A percentile compares a stretch with the other conserved stretches of the same genome.
Evolutionary conservation across 1,140 invertebrate species (phyloP).

Genomic region (Sitophilus oryzae): DNA sequence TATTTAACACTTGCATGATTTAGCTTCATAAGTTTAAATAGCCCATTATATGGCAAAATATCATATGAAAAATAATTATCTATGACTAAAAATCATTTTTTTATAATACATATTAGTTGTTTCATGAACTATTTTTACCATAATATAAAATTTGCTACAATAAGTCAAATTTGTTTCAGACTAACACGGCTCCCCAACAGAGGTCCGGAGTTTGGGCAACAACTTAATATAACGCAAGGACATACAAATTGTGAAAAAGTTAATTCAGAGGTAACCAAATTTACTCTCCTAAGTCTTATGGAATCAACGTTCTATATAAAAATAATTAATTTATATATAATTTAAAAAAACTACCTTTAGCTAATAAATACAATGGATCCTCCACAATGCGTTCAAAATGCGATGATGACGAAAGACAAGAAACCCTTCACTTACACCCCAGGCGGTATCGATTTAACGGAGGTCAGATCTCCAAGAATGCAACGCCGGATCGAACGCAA

Average conservation of each 20-base stretch:
- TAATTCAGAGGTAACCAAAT: conserved; percentile 30
- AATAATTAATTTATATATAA: too few relatives aligned
- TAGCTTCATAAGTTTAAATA: too few relatives aligned
- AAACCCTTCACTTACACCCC: conserved; percentile 94
- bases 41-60: too few relatives aligned
- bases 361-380: conserved; percentile 54
- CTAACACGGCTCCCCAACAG: conserved; percentile 28
- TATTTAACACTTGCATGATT: too few relatives aligned
- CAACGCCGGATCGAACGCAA: conserved; percentile 68
- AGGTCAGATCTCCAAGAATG: conserved; percentile 86
- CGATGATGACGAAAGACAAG: conserved; percentile 92
- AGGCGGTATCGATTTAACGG: conserved; percentile 82
- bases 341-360: background rate
- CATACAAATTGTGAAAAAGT: conserved; percentile 31
- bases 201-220: conserved; percentile 26
- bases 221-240: conserved; percentile 33
- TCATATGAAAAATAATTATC: too few relatives aligned
- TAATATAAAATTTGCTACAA: too few relatives aligned
- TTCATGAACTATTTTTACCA: too few relatives aligned
- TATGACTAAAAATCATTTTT: too few relatives aligned
- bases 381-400: conserved; percentile 83
- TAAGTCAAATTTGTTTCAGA: conserved; percentile 35
- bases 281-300: background rate
- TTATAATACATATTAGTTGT: too few relatives aligned
- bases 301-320: too few relatives aligned